These are phyloP conservation scores for Alfaro cultratus DNA, from an alignment of 2,797 vertebrate species.

Conservation along the genomic window DNA sequence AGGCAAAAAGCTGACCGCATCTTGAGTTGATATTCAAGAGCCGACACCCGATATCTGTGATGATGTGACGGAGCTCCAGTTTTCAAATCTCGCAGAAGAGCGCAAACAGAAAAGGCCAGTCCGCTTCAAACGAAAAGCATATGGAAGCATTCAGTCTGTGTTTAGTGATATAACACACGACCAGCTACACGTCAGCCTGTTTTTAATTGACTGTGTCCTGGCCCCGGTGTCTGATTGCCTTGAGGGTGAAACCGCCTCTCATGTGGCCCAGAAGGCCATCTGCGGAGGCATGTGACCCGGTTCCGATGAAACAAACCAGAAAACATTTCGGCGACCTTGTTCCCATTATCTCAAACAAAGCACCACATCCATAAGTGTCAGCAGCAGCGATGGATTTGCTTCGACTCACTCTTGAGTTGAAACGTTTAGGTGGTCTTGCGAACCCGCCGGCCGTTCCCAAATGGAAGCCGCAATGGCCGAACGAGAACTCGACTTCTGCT, in stretches of 20 bases:
- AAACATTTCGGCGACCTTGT: slow-evolving; percentile 51
- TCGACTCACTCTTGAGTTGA: slow-evolving; percentile 26
- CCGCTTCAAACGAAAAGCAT: slow-evolving; percentile 49
- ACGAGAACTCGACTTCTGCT: slow-evolving; percentile 48
- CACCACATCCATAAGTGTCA: slow-evolving; percentile 39
- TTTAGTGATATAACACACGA: slow-evolving; percentile 48
- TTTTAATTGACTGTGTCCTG: slow-evolving; percentile 32
- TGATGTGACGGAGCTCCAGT: not conserved
- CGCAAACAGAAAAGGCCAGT: not conserved
- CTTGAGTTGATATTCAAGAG: slow-evolving; percentile 5
- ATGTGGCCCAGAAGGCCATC: slow-evolving; percentile 53
- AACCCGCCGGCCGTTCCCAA: slow-evolving; percentile 44
- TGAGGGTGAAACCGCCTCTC: slow-evolving; percentile 56
- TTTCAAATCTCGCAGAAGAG: not conserved
- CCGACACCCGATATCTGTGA: not conserved
- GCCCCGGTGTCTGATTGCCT: slow-evolving; percentile 38
- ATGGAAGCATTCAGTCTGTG: slow-evolving; percentile 50
- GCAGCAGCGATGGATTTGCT: slow-evolving; percentile 4
- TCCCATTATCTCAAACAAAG: slow-evolving; percentile 46
- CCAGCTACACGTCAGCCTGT: slow-evolving; percentile 40
- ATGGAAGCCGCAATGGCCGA: slow-evolving; percentile 43
- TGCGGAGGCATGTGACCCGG: slow-evolving; percentile 35
- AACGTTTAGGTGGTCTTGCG: slow-evolving; percentile 46
- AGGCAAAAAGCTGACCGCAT: not conserved
- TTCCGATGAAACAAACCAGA: slow-evolving; percentile 60